These are phyloP conservation scores for Lerista edwardsae DNA, from an alignment of 2,797 vertebrate genomes.

Conservation along the genomic window DNA sequence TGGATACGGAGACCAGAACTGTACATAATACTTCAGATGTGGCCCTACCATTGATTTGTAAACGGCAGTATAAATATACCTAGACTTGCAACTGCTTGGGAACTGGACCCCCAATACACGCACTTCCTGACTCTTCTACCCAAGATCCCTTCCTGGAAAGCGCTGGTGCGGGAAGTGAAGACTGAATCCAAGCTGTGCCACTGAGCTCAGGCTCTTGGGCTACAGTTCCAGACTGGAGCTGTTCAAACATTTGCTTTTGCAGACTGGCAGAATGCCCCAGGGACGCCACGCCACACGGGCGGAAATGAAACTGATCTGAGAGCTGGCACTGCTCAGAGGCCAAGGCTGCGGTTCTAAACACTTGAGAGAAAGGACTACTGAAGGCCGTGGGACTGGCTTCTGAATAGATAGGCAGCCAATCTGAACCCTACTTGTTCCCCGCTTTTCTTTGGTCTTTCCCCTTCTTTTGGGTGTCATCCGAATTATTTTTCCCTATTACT, in stretches of 20 bases:
- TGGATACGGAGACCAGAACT: too few species aligned
- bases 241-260: background rate
- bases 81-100: background rate
- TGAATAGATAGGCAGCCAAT: too few species aligned
- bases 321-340: background rate
- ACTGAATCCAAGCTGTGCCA: background rate
- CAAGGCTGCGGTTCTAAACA: too few species aligned
- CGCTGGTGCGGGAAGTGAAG: background rate
- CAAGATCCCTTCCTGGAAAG: background rate
- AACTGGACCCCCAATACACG: background rate
- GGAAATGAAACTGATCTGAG: background rate
- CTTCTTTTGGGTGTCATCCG: too few species aligned
- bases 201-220: background rate
- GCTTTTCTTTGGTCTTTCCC: too few species aligned
- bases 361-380: too few species aligned
- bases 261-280: background rate
- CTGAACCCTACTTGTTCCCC: too few species aligned
- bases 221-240: background rate
- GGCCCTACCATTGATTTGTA: too few species aligned
- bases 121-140: background rate
- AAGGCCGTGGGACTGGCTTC: too few species aligned
- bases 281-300: background rate
- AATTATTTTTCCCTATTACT: too few species aligned
- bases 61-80: background rate
- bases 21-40: too few species aligned